Conservation (phyloP, 2,113 vertebrate species). For the Gallinago jamesoni region DNA sequence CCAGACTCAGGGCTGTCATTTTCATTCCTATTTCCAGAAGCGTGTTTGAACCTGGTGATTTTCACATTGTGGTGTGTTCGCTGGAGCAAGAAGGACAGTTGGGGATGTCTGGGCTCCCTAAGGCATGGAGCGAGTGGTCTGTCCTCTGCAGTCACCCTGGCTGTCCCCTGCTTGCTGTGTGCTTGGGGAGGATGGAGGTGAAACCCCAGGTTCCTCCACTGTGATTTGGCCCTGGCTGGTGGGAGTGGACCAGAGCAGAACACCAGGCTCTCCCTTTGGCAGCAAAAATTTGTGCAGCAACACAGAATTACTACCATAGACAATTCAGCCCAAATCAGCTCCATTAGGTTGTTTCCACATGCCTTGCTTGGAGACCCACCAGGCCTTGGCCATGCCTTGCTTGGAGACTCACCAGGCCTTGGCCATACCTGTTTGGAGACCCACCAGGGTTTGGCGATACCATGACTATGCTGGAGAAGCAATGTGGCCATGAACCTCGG, state of each 20-base stretch:
- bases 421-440: background rate
- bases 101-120: background rate
- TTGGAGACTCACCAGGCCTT: background rate
- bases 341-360: accelerated
- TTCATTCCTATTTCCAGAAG: background rate
- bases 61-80: background rate
- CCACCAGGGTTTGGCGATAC: background rate
- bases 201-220: background rate
- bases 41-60: background rate
- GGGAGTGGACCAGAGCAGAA: background rate
- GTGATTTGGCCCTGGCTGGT: too few species aligned
- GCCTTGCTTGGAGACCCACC: background rate
- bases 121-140: accelerated
- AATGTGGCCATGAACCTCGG: background rate
- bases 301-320: too few species aligned
- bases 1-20: accelerated
- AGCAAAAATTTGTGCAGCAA: too few species aligned
- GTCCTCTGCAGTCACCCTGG: background rate
- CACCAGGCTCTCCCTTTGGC: background rate
- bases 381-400: background rate
- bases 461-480: background rate
- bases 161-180: background rate
- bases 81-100: background rate
- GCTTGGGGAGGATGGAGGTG: background rate
- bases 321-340: background rate